Evolutionary conservation across 2,888 invertebrate genomes (phyloP).

Genomic region (Crematogaster levior): DNA sequence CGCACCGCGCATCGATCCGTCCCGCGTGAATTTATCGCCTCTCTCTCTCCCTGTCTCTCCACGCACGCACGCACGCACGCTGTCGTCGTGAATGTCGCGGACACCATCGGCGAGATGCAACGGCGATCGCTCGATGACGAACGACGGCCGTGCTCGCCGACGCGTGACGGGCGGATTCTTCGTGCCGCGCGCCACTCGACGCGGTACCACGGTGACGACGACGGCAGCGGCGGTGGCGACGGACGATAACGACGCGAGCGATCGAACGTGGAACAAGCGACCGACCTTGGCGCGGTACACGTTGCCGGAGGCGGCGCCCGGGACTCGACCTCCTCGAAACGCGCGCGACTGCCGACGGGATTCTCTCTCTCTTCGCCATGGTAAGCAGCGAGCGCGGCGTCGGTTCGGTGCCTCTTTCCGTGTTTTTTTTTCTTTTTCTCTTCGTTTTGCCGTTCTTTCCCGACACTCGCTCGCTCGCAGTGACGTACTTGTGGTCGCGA

Average conservation of each 20-base stretch:
- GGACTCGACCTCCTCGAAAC: slow-evolving; percentile 19
- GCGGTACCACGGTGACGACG: slow-evolving; percentile 21
- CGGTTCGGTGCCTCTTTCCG: slow-evolving; percentile 7
- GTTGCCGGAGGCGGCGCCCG: not conserved
- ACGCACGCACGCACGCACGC: slow-evolving; percentile 21
- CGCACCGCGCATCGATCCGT: slow-evolving; percentile 35
- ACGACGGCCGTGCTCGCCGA: not conserved
- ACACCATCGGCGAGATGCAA: no score
- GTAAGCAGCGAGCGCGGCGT: slow-evolving; percentile 52
- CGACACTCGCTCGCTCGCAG: slow-evolving; percentile 19
- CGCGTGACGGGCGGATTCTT: slow-evolving; percentile 23
- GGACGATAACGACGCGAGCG: slow-evolving; percentile 49
- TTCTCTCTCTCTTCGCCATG: slow-evolving; percentile 27
- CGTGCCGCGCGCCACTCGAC: slow-evolving; percentile 42
- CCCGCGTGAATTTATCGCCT: slow-evolving; percentile 30
- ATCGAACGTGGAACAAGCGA: slow-evolving; percentile 35
- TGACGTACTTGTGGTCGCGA: slow-evolving; percentile 2
- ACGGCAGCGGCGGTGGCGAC: slow-evolving; percentile 19
- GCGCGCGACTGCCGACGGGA: slow-evolving; percentile 33
- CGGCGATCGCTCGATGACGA: not conserved
- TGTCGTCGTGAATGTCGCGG: no score
- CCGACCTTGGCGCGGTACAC: slow-evolving; percentile 25
- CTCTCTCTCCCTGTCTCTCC: not conserved
- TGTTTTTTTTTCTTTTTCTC: not conserved
- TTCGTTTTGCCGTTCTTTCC: not conserved